Evolutionary conservation across 2,888 invertebrate genomes (phyloP).

Genomic region (Sympetrum striolatum): DNA sequence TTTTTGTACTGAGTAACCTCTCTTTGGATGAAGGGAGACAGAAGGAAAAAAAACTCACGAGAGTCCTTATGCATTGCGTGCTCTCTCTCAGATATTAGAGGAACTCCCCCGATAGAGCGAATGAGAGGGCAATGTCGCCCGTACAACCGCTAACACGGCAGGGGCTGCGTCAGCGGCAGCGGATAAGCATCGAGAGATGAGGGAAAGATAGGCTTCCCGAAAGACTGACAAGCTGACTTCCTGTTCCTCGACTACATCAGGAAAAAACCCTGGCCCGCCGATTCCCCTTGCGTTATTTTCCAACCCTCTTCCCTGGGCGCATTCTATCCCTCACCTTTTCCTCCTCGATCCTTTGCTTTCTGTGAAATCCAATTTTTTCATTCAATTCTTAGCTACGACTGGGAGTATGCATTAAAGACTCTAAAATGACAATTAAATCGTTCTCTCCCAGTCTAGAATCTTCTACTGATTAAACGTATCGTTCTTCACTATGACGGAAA

Average conservation of each 20-base stretch:
- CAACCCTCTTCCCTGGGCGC: neutral
- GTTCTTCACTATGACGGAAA: too few species aligned
- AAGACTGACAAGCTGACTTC: conserved; percentile 43
- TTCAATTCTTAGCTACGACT: neutral
- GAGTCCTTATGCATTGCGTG: conserved; percentile 3
- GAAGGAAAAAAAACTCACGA: neutral
- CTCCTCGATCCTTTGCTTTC: neutral
- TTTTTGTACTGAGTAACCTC: neutral
- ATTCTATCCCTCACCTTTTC: neutral
- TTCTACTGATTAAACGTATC: too few species aligned
- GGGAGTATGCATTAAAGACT: neutral
- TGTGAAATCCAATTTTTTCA: neutral
- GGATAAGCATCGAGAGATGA: conserved; percentile 32
- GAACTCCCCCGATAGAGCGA: neutral
- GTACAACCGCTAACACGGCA: conserved; percentile 30
- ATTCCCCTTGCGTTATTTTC: neutral
- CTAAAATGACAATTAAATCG: too few species aligned
- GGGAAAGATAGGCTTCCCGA: conserved; percentile 34
- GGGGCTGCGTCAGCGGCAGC: conserved; percentile 1
- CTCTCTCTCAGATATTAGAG: neutral
- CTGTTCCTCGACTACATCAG: conserved; percentile 37
- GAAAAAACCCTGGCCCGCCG: neutral
- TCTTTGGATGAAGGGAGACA: neutral
- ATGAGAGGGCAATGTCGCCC: conserved; percentile 14
- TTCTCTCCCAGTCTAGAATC: too few species aligned